Evolutionary conservation across 2,888 invertebrate genomes (phyloP), one percentile per base, ranked within the genome.

Genomic region (Apoda limacodes): DNA sequence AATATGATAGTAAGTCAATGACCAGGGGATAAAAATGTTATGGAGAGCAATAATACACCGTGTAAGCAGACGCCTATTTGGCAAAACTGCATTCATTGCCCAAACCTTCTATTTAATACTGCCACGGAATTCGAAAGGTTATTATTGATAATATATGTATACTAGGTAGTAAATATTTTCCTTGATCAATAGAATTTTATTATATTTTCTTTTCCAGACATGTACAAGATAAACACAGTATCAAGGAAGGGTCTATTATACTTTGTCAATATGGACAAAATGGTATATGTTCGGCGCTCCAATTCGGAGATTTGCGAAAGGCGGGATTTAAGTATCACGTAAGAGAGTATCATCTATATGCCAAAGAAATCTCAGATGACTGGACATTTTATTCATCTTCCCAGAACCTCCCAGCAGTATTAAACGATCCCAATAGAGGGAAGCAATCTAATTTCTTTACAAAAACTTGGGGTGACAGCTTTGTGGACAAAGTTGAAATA

Each of bases 381-480:
- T 95, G 94, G 94, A 89, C 89, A n/a, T 83, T 93, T 35, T 96
- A 91, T 68, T 92, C 93, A 28, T 93, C 96, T 29, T 88, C 93
- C 29, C 97, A 97, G 71, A 98, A 97, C 71, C 83, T 98, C 43
- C 94, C 98, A 20, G 95, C 97, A 34, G 95, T 95, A 44, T 83
- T 98, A 39, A 98, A 97, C 75, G 97, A 98, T 70, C 98, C 98
- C 0, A 89, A 90, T 40, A 88, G 90, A 56, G 91, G 95, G 43
- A 98, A 95, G 69, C 92, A 93, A 64, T 85, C 85, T 41, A 88
- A 96, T 66, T 95, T 99, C 58, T 96, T 99, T 57, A 96, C 96
- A 0, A 95, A 94, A 66, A 95, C 95, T 39, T 99, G 98, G 98
- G 98, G 99, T 24, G 97, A 97, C 53, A 84, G 87, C 35, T 99